A percentile compares a stretch with the other conserved stretches of the same genome.
These are phyloP conservation scores for Rhopilema esculentum DNA, from an alignment of 30 jellyfish, hydroid and myxozoan species.

Conservation along the genomic window DNA sequence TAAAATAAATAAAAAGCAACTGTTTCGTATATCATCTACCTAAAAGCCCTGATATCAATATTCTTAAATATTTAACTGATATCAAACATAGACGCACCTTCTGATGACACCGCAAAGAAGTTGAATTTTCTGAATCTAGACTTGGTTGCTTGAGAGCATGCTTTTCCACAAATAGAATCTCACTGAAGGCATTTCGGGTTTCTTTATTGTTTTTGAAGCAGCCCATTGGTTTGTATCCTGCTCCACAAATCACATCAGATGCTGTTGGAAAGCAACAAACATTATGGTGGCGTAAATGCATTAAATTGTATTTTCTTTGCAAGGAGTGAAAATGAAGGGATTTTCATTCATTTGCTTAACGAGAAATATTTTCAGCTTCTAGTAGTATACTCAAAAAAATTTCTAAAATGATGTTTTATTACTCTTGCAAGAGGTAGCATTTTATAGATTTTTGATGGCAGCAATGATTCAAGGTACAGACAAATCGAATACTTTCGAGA, in stretches of 20 bases:
- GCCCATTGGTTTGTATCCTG: constrained; percentile 27
- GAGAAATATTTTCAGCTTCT: no score
- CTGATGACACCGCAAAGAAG: constrained; percentile 17
- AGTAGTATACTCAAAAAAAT: no score
- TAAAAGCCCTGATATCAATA: not conserved
- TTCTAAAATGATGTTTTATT: no score
- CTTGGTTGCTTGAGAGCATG: not conserved
- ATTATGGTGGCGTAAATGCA: no score
- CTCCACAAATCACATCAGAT: constrained; percentile 52
- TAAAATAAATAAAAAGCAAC: no score
- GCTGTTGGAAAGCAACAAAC: not conserved
- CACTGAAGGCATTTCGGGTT: not conserved
- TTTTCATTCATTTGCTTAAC: no score
- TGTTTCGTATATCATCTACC: no score
- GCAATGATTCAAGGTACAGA: no score
- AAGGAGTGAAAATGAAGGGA: no score
- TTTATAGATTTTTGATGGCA: not conserved
- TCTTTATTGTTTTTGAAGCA: constrained; percentile 42
- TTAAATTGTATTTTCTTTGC: no score
- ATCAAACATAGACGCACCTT: constrained; percentile 18
- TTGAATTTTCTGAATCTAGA: constrained; percentile 15
- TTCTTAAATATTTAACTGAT: not conserved
- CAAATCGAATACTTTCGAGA: not conserved
- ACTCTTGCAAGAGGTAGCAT: no score
- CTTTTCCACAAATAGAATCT: constrained; percentile 18